Base-by-base conservation (phyloP, 2,797 vertebrate genomes). In the Lagocephalus sceleratus region DNA sequence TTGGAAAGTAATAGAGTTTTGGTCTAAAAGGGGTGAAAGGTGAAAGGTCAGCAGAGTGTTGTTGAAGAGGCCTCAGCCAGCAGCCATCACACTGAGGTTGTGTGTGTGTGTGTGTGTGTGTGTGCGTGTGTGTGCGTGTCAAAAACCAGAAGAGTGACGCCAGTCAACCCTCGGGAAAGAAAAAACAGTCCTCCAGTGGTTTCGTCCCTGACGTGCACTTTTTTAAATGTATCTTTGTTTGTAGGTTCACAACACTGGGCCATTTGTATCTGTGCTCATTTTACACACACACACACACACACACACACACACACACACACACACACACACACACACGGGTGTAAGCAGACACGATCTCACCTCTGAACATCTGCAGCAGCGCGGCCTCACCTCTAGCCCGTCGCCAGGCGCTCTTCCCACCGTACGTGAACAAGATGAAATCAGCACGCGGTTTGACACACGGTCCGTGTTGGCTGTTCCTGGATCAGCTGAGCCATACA, bases 1-100 rank as follows among this genome's bases (percentile, higher is more conserved):
- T 87, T 88, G 82, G 79, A 71, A 73, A 53, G 73, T 87, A 87
- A 90, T 88, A 73, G 83, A 83, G 82, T 85, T 76, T 44, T 60
- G 77, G 65, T 56, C 54, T 67, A 35, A 54, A 42, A 44, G 50
- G 78, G 77, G 66, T 66, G 51, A 69, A 46, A 47, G 74, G 75
- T 81, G 48, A 75, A 66, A 72, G 77, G 82, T 80, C 67, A 76
- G 70, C 52, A 74, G 60, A 57, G 50, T 73, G 79, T 78, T 81
- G 73, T 66, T 69, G 54, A 69, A 72, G 50, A 73, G 66, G 60
- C 68, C 64, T 72, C 62, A 59, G 69, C 70, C 68, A 76, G 71
- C 61, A 67, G 75, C 70, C 67, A 42, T 59, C 64, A 70, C 21
- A 22, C 45, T 20, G 23, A 47, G 60, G 63, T 68, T 48, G 40